Base-by-base conservation (phyloP, 2,113 vertebrate genomes). In the Otocyon megalotis region DNA sequence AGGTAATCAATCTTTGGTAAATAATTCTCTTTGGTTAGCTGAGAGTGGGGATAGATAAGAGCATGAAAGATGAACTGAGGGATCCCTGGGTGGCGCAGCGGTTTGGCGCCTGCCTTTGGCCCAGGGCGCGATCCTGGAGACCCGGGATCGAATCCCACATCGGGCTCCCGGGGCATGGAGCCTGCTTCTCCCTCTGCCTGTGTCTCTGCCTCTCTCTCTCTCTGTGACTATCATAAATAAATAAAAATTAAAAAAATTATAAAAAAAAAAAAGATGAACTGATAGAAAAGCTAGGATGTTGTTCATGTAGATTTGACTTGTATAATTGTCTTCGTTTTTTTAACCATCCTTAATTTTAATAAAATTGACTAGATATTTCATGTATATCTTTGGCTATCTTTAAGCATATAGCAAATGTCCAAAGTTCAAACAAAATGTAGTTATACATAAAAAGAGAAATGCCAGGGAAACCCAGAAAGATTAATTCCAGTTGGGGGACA, bases 1-100 rank as follows among this genome's bases (percentile, higher is more conserved):
- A 98, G 99, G 99, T 99, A 95, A 97, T 89, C 11, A 86, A 3
- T n/a, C 26, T 88, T 90, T 93, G 65, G 13, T 62, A 88, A 79
- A 76, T 17, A 19, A 3, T 95, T 50, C 48, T 84, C 63, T 96
- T 69, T 63, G 54, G 7, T 80, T 93, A 62, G 8, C 71, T 93
- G 22, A 83, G 30, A 19, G 30, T 94, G 37, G 15, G 14, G 11
- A 14, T 91, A 50, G 5, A 35, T 84, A 82, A 94, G 32, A 72
- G 56, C 26, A 19, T 93, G 32, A 90, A 94, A 65, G 65, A 26
- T 63, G 50, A 89, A 26, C 62, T 91, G 43, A 62, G n/a, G n/a
- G n/a, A n/a, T n/a, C n/a, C n/a, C n/a, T n/a, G n/a, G n/a, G n/a
- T n/a, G n/a, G n/a, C n/a, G n/a, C n/a, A n/a, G n/a, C n/a, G n/a